Evolutionary conservation across 2,113 vertebrate species (phyloP), one percentile per base, ranked within the genome.

Genomic region (Nannospalax galili): DNA sequence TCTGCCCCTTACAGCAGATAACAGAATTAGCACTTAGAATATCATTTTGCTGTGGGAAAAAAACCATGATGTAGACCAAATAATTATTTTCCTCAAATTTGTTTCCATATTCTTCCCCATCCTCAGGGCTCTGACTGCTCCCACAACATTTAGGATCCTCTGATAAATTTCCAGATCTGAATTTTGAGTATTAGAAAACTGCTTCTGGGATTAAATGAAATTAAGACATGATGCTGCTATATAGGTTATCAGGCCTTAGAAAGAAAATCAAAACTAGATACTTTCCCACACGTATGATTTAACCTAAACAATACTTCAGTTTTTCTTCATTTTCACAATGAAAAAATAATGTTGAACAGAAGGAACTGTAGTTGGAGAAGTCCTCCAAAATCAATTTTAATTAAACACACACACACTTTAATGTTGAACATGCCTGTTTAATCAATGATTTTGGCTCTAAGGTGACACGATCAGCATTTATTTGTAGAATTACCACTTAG

Each of bases 311-410:
- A 75, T 75, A 77, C 22, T 77, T 95, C 58, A 74, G 72, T 95
- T 93, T 96, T 96, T 97, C 96, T 96, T 96, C 15, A 14, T 95
- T 97, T 96, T 88, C 37, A 96, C 95, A 96, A 94, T 95, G 42
- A 95, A 30, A 92, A 96, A 94, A 95, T 91, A 97, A 96, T 69
- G 67, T 85, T 96, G 95, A 95, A 90, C 92, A 95, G 97, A 96
- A 97, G 96, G 96, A 97, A 95, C 40, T 77, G 79, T 91, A 95
- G 96, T 97, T 97, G 96, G 95, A 92, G 96, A 98, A 96, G 97
- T 97, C 96, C 95, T 93, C 96, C 95, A 98, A 98, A 98, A 98
- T 98, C 98, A 98, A 98, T 98, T 98, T 98, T 98, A 98, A 98
- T 98, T 98, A 98, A 98, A 96, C 95, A n/a, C 96, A 93, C 89